Evolutionary conservation across 2,888 invertebrate species (phyloP), one percentile per base, ranked within the genome.

Genomic region (Taenaris catops): DNA sequence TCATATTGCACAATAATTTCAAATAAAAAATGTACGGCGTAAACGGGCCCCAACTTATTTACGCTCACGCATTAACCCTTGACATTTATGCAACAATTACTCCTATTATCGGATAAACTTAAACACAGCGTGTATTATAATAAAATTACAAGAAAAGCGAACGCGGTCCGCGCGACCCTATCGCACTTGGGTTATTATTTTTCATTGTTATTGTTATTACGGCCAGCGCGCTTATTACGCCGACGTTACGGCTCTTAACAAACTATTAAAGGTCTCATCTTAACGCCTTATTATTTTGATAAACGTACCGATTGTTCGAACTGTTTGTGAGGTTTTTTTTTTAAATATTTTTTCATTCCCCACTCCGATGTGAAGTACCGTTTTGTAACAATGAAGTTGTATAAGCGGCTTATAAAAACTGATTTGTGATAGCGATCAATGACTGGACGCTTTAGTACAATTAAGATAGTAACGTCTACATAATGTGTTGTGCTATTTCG

Each of bases 261-360:
- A 84, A 84, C 83, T 81, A 83, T 84, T 83, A 84, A 73, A 70
- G 59, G 65, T 58, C 54, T 63, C 58, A 53, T 59, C 63, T 67
- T 67, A 65, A 68, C 65, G 65, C 67, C 63, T 69, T 68, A 68
- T 69, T 72, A 72, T 72, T 68, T 53, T 65, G 73, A 76, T 75
- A 70, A 71, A 68, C 62, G 49, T 29, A 26, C 41, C 53, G 66
- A 72, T 74, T 66, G 63, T 55, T 53, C 55, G 50, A 49, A 25
- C 24, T 40, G 41, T 28, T 43, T 41, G 41, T 43, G 49, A 32
- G 18, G 42, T 47, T 48, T 51, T 48, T 46, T 41, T 38, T 40
- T n/a, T n/a, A n/a, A n/a, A n/a, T n/a, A n/a, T n/a, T n/a, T n/a
- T n/a, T n/a, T n/a, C n/a, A n/a, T 48, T 44, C 40, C 21, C 23